These are phyloP conservation scores for Aporophyla lueneburgensis DNA, from an alignment of 2,888 invertebrate species.

Conservation along the genomic window DNA sequence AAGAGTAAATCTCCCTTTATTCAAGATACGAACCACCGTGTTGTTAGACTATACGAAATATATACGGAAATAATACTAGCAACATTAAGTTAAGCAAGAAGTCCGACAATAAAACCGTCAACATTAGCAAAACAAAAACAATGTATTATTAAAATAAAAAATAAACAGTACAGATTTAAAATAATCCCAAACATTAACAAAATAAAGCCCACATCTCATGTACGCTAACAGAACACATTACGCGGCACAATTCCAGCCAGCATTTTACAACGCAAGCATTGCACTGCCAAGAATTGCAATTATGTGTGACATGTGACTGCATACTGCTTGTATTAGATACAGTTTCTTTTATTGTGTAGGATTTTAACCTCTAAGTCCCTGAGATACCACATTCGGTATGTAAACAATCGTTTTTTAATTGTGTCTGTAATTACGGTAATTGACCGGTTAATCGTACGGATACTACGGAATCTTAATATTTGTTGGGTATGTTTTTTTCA, in stretches of 20 bases:
- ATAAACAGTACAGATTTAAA: background rate
- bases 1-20: no score
- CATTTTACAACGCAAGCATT: conserved; percentile 54
- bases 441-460: background rate
- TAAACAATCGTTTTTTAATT: no score
- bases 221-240: conserved; percentile 40
- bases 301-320: conserved; percentile 63
- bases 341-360: conserved; percentile 33
- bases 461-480: background rate
- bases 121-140: background rate
- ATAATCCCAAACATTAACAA: conserved; percentile 12
- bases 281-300: conserved; percentile 66
- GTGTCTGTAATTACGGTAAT: no score
- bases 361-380: no score
- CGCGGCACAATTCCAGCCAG: conserved; percentile 41
- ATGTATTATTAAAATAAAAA: background rate
- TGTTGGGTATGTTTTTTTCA: background rate
- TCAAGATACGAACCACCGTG: no score
- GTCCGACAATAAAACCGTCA: background rate
- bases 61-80: background rate
- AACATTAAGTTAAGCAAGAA: background rate
- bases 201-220: conserved; percentile 30
- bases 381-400: no score
- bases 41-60: no score
- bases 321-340: conserved; percentile 44